A percentile compares a stretch with the other conserved stretches of the same genome.
Evolutionary conservation across 2,113 vertebrate species (phyloP).

Genomic region (Osmerus mordax): DNA sequence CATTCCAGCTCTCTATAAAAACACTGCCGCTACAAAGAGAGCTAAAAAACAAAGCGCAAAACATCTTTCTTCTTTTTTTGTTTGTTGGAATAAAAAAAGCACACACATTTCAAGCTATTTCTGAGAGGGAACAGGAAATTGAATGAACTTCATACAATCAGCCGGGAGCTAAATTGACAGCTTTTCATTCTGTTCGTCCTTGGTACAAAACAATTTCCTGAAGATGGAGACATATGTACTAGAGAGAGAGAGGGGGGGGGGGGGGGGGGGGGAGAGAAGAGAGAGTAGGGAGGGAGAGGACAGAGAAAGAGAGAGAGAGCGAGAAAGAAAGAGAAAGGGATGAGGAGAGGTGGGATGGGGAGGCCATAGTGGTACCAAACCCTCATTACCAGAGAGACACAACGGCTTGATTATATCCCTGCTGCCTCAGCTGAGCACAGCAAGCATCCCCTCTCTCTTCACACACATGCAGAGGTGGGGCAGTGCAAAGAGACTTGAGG

Average conservation of each 20-base stretch:
- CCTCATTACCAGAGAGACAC: constrained; percentile 37
- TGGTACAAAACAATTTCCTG: constrained; percentile 11
- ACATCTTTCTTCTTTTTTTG: constrained; percentile 2
- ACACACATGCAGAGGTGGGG: not conserved
- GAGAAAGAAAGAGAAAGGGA: constrained; percentile 17
- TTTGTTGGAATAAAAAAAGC: constrained; percentile 17
- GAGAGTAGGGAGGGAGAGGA: not conserved
- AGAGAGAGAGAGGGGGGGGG: not conserved
- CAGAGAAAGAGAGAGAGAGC: not conserved
- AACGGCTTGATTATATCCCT: constrained; percentile 44
- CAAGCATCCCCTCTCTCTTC: constrained; percentile 27
- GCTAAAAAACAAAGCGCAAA: constrained; percentile 9
- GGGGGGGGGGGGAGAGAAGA: not conserved
- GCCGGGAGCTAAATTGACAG: constrained; percentile 17
- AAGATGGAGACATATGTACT: not conserved
- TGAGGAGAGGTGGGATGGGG: constrained; percentile 12
- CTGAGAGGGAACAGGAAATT: constrained; percentile 5
- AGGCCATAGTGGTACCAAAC: constrained; percentile 7
- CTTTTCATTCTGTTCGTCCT: constrained; percentile 5
- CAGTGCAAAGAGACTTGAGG: not conserved
- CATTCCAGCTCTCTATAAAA: constrained; percentile 39
- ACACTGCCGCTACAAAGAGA: constrained; percentile 35
- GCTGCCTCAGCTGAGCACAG: constrained; percentile 16
- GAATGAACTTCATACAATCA: constrained; percentile 14
- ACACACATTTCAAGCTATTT: constrained; percentile 1